Evolutionary conservation across 1,140 invertebrate genomes (phyloP).

Genomic region (Epicauta chinensis): DNA sequence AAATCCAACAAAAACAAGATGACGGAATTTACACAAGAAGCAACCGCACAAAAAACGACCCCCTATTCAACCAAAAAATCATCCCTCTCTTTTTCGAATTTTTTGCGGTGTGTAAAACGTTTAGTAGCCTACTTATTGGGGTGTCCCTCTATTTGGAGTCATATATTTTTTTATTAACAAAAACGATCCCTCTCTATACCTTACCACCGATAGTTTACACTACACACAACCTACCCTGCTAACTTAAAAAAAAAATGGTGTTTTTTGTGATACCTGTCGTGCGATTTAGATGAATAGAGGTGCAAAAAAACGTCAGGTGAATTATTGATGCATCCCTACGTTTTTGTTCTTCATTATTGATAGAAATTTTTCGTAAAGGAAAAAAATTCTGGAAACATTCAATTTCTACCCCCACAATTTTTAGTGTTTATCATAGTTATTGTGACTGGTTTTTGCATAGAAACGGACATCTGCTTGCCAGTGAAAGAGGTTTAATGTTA

Average conservation of each 20-base stretch:
- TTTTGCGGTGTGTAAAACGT: constrained; percentile 28
- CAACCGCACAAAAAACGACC: too few species aligned
- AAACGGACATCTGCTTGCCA: constrained; percentile 6
- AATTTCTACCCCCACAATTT: too few species aligned
- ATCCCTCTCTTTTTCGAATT: constrained; percentile 1
- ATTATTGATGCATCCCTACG: constrained; percentile 13
- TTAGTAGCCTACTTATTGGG: constrained; percentile 31
- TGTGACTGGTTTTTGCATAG: constrained; percentile 17
- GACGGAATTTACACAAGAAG: too few species aligned
- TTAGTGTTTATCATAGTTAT: too few species aligned
- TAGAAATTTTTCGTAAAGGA: too few species aligned
- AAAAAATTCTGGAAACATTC: too few species aligned
- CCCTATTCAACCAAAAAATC: too few species aligned
- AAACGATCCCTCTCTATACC: constrained; percentile 5
- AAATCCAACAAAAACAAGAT: too few species aligned
- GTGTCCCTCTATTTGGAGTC: constrained; percentile 23
- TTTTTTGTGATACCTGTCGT: constrained; percentile 21
- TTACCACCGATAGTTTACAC: constrained; percentile 5
- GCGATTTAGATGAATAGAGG: constrained; percentile 13
- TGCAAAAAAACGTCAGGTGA: constrained; percentile 11
- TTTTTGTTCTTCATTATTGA: too few species aligned
- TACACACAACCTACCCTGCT: background rate
- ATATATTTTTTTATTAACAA: constrained; percentile 22
- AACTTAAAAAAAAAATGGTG: constrained; percentile 4
- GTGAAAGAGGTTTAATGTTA: constrained; percentile 12